Evolutionary conservation across 1,140 invertebrate genomes (phyloP).

Genomic region (Leguminivora glycinivorella): DNA sequence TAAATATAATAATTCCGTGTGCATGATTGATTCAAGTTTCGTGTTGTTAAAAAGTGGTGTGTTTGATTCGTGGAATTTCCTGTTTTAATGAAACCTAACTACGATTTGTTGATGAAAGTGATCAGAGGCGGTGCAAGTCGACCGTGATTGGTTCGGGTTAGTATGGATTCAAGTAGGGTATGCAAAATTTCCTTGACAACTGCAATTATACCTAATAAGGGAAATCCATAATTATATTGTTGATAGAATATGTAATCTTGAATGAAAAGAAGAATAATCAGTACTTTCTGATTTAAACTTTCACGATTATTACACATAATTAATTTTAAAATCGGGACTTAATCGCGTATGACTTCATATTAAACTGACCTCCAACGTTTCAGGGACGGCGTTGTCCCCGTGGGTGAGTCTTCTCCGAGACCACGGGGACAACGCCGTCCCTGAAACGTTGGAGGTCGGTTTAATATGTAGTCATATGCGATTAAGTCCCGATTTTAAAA

Average conservation of each 20-base stretch:
- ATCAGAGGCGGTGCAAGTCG: conserved; percentile 70
- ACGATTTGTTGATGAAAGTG: conserved; percentile 63
- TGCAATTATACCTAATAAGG: conserved; percentile 36
- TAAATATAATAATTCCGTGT: conserved; percentile 42
- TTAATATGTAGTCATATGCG: too few relatives aligned
- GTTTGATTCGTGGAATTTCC: conserved; percentile 76
- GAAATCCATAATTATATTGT: background rate
- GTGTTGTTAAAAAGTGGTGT: conserved; percentile 43
- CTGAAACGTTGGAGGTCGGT: too few relatives aligned
- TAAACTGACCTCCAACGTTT: too few relatives aligned
- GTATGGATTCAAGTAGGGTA: conserved; percentile 62
- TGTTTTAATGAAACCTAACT: conserved; percentile 65
- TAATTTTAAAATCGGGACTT: too few relatives aligned
- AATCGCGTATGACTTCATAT: too few relatives aligned
- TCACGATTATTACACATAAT: too few relatives aligned
- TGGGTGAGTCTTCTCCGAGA: too few relatives aligned
- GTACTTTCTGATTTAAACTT: too few relatives aligned
- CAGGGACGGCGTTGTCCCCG: too few relatives aligned
- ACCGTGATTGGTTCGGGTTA: conserved; percentile 69
- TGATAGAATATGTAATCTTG: background rate
- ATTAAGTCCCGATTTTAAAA: too few relatives aligned
- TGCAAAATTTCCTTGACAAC: conserved; percentile 65
- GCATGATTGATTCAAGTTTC: conserved; percentile 38
- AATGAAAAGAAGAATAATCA: background rate
- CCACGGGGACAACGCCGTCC: too few relatives aligned